Conservation (phyloP, 2,797 vertebrate genomes). For the Tragopan temminckii region DNA sequence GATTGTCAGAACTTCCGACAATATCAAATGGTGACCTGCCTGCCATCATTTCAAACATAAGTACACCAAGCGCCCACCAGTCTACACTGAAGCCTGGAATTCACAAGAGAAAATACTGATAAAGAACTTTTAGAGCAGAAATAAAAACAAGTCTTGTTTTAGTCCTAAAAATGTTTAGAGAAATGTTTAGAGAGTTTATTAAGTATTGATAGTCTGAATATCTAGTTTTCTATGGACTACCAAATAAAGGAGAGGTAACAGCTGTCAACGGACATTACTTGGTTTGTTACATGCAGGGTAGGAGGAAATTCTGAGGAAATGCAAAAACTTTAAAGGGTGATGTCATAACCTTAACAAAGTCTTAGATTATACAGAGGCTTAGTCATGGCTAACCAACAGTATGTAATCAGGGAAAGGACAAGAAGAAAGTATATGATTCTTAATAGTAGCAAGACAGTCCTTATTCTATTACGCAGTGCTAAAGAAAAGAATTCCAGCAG, state of each 20-base stretch:
- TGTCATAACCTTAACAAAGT: neutral
- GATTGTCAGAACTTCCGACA: constrained; percentile 97
- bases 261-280: neutral
- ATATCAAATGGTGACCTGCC: constrained; percentile 98
- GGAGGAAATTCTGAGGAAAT: neutral
- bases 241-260: neutral
- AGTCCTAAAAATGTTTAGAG: neutral
- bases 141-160: neutral
- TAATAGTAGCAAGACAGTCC: neutral
- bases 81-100: constrained; percentile 95
- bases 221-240: neutral
- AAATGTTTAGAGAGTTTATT: neutral
- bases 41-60: constrained; percentile 99
- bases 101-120: neutral
- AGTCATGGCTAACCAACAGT: neutral
- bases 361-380: constrained; percentile 15
- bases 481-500: too few relatives aligned
- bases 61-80: constrained; percentile 97
- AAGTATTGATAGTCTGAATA: neutral
- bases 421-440: neutral
- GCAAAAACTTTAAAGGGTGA: neutral
- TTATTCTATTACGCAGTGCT: neutral
- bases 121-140: neutral
- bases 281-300: accelerated
- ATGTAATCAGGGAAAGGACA: neutral